Evolutionary conservation across 1,140 invertebrate genomes (phyloP).

Genomic region (Gyrodactylus bullatarudis): DNA sequence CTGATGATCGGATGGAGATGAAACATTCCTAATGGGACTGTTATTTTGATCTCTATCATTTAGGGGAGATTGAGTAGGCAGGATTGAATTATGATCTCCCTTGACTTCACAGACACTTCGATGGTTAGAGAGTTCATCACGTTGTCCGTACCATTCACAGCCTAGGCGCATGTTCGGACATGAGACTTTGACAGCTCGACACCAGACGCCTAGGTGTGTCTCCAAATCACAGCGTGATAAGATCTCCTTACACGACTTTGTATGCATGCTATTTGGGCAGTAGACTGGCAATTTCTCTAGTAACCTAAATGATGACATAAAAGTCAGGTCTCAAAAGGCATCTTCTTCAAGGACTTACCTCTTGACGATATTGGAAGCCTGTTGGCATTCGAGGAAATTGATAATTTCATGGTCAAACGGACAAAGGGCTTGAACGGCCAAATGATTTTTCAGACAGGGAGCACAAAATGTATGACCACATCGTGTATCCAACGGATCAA

Average conservation of each 20-base stretch:
- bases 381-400: conserved; percentile 14
- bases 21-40: too few relatives aligned
- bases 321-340: too few relatives aligned
- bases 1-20: conserved; percentile 10
- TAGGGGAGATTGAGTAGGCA: too few relatives aligned
- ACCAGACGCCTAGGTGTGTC: conserved; percentile 21
- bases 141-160: conserved; percentile 19
- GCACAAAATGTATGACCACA: conserved; percentile 26
- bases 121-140: conserved; percentile 19
- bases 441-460: conserved; percentile 18
- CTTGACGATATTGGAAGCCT: conserved; percentile 17
- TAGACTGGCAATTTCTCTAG: conserved; percentile 23
- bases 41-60: too few relatives aligned
- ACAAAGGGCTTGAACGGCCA: conserved; percentile 17
- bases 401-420: conserved; percentile 16
- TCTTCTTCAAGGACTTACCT: too few relatives aligned
- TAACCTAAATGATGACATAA: conserved; percentile 15
- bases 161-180: conserved; percentile 17
- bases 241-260: conserved; percentile 20
- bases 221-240: conserved; percentile 22
- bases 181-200: conserved; percentile 15
- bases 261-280: conserved; percentile 19
- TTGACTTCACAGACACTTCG: conserved; percentile 17
- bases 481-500: conserved; percentile 21
- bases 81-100: too few relatives aligned